Conservation (phyloP, 2,888 invertebrate species). For the Gerosis bhagava region DNA sequence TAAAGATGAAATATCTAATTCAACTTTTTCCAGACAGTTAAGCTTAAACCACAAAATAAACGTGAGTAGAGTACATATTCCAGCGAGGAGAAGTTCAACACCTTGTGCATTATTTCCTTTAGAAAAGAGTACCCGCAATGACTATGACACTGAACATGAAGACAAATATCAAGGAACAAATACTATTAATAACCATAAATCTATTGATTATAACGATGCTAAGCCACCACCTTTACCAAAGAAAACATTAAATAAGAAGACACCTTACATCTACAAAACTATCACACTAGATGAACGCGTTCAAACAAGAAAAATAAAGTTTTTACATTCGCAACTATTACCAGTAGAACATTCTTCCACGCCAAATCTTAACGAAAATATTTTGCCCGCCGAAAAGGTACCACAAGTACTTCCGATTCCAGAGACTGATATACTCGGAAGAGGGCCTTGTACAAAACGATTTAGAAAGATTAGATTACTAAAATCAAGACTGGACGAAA, state of each 20-base stretch:
- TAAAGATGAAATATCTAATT: conserved; percentile 54
- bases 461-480: conserved; percentile 85
- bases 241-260: conserved; percentile 68
- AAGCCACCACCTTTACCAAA: conserved; percentile 75
- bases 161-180: conserved; percentile 42
- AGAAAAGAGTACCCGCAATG: conserved; percentile 58
- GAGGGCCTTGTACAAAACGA: conserved; percentile 82
- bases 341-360: conserved; percentile 59
- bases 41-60: conserved; percentile 74
- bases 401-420: conserved; percentile 48
- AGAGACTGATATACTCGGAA: conserved; percentile 71
- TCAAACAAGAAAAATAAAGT: conserved; percentile 75
- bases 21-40: conserved; percentile 66
- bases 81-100: conserved; percentile 70
- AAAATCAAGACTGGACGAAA: conserved; percentile 85
- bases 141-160: conserved; percentile 57
- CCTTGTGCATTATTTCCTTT: conserved; percentile 73
- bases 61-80: conserved; percentile 64
- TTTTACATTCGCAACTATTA: conserved; percentile 70
- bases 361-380: conserved; percentile 52
- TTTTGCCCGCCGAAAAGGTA: conserved; percentile 55
- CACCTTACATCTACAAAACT: conserved; percentile 70
- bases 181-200: conserved; percentile 34
- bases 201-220: conserved; percentile 58
- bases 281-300: conserved; percentile 75